Conservation (phyloP, 2,888 invertebrate species). For the Sclerodermus sp. region DNA sequence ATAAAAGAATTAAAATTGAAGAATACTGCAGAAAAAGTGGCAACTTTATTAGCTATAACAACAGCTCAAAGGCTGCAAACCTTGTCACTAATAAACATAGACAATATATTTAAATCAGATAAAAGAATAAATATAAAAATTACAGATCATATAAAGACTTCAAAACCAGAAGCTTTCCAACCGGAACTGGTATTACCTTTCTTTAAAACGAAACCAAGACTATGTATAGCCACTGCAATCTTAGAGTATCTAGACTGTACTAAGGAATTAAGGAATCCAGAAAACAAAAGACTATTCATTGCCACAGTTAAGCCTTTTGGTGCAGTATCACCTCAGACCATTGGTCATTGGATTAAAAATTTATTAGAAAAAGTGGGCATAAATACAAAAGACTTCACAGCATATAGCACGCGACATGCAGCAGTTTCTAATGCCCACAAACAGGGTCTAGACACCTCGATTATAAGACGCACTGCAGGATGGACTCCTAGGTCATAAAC, state of each 20-base stretch:
- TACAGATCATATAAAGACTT: constrained; percentile 14
- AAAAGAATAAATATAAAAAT: constrained; percentile 10
- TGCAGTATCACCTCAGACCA: constrained; percentile 19
- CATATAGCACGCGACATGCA: constrained; percentile 22
- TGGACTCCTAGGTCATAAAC: constrained; percentile 11
- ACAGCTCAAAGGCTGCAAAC: constrained; percentile 24
- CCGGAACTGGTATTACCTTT: constrained; percentile 8
- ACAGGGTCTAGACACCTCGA: constrained; percentile 11
- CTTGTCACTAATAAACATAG: not conserved
- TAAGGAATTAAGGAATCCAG: constrained; percentile 4
- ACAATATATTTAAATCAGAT: constrained; percentile 3
- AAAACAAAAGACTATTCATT: constrained; percentile 14
- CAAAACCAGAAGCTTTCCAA: constrained; percentile 9
- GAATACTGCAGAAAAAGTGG: too few species aligned
- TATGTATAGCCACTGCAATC: constrained; percentile 8
- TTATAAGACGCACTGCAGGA: constrained; percentile 16
- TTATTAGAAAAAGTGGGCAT: constrained; percentile 18
- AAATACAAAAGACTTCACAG: constrained; percentile 18
- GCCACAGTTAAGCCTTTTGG: constrained; percentile 12
- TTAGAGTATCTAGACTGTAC: constrained; percentile 14
- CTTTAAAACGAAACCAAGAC: too few species aligned
- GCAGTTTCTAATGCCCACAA: constrained; percentile 15
- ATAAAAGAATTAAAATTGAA: too few species aligned
- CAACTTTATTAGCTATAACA: constrained; percentile 1
- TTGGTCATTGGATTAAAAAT: constrained; percentile 27